Evolutionary conservation across 2,797 vertebrate genomes (phyloP).

Genomic region (Protonibea diacanthus): DNA sequence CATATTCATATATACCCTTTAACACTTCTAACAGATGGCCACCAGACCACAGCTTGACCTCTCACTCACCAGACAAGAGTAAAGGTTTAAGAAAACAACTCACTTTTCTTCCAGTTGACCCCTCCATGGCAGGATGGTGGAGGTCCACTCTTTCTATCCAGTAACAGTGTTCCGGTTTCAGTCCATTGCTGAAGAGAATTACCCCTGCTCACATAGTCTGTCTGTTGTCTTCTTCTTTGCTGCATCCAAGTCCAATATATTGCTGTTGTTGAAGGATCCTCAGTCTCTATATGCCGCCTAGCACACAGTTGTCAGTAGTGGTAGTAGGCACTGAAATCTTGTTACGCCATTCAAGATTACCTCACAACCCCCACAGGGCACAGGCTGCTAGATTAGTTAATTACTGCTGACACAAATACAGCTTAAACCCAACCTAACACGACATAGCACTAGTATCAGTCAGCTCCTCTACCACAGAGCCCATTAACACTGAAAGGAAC

Average conservation of each 20-base stretch:
- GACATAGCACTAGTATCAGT: slow-evolving; percentile 32
- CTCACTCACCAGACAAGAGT: slow-evolving; percentile 25
- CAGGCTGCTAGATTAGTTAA: slow-evolving; percentile 82
- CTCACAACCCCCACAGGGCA: slow-evolving; percentile 71
- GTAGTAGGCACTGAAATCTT: slow-evolving; percentile 79
- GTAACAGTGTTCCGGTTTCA: slow-evolving; percentile 44
- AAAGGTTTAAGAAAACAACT: slow-evolving; percentile 57
- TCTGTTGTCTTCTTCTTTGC: slow-evolving; percentile 55
- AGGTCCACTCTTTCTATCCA: slow-evolving; percentile 50
- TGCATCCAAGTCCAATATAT: slow-evolving; percentile 61
- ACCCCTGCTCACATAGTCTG: slow-evolving; percentile 58
- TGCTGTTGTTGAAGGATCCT: slow-evolving; percentile 47
- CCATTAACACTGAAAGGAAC: slow-evolving; percentile 34
- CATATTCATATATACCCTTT: background rate
- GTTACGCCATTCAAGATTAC: slow-evolving; percentile 84
- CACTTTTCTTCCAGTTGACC: slow-evolving; percentile 77
- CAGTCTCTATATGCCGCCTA: slow-evolving; percentile 46
- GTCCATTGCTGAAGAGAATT: slow-evolving; percentile 61
- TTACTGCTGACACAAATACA: slow-evolving; percentile 79
- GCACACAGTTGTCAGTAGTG: slow-evolving; percentile 57
- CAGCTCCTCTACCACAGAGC: slow-evolving; percentile 25
- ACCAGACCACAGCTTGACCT: slow-evolving; percentile 38
- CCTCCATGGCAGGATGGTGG: slow-evolving; percentile 74
- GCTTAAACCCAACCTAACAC: slow-evolving; percentile 70
- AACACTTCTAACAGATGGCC: slow-evolving; percentile 44